Percentiles rank a stretch among this genome's conserved stretches.
Evolutionary conservation across 2,888 invertebrate species (phyloP).

Genomic region (Panopea generosa): DNA sequence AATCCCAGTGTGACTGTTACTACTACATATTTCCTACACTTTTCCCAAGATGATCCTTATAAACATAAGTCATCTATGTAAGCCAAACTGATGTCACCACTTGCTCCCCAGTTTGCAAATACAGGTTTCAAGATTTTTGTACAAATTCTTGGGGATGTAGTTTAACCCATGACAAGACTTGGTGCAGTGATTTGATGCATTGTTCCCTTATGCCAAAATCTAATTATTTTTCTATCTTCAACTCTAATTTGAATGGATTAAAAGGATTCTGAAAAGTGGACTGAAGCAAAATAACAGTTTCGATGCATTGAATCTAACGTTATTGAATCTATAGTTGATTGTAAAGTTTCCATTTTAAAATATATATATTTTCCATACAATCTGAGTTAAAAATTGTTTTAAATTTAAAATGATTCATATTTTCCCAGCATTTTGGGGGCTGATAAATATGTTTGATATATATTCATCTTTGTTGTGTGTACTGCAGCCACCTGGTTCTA

Average conservation of each 20-base stretch:
- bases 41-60: too few species aligned
- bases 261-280: conserved; percentile 45
- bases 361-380: conserved; percentile 27
- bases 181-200: conserved; percentile 35
- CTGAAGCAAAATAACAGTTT: conserved; percentile 49
- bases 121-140: conserved; percentile 16
- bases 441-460: conserved; percentile 46
- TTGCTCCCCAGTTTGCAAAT: not conserved
- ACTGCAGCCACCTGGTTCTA: conserved; percentile 4
- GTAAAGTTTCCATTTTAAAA: conserved; percentile 57
- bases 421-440: conserved; percentile 38
- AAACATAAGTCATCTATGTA: conserved; percentile 13
- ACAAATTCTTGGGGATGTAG: not conserved
- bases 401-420: conserved; percentile 54
- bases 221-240: conserved; percentile 38
- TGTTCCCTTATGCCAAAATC: conserved; percentile 23
- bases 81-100: not conserved
- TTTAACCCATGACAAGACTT: too few species aligned
- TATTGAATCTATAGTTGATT: too few species aligned
- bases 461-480: conserved; percentile 9
- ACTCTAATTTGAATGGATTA: conserved; percentile 30
- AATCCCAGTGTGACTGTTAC: conserved; percentile 20
- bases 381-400: conserved; percentile 35
- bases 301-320: conserved; percentile 19
- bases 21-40: too few species aligned